These are phyloP conservation scores for Ginglymostoma cirratum DNA, from an alignment of 2,113 vertebrate genomes.

Conservation along the genomic window DNA sequence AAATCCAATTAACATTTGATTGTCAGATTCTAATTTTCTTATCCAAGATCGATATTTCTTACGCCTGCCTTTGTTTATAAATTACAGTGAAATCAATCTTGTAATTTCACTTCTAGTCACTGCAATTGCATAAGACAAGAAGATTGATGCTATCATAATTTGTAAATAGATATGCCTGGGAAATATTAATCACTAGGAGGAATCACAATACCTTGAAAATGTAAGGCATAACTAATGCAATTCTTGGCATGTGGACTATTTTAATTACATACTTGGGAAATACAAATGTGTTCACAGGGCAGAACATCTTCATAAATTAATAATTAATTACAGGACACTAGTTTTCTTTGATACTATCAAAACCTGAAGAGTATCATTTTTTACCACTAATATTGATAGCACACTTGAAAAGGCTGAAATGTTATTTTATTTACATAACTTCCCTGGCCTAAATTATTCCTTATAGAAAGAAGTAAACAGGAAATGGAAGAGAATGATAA, in stretches of 20 bases:
- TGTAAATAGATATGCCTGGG: slow-evolving; percentile 14
- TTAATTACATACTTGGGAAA: not conserved
- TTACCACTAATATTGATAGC: not conserved
- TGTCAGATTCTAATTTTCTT: slow-evolving; percentile 18
- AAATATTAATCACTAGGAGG: slow-evolving; percentile 6
- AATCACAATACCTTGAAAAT: not conserved
- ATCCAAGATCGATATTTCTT: not conserved
- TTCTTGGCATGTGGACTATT: slow-evolving; percentile 5
- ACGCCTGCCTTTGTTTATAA: not conserved
- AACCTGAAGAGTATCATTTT: not conserved
- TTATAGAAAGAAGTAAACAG: not conserved
- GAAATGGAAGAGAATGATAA: not conserved
- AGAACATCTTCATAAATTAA: not conserved
- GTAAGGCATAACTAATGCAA: not conserved
- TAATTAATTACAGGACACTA: not conserved
- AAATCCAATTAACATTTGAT: not conserved
- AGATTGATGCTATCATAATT: slow-evolving; percentile 17
- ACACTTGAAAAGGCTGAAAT: not conserved
- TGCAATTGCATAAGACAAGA: not conserved
- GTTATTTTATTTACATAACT: not conserved
- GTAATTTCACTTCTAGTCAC: not conserved
- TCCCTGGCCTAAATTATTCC: not conserved
- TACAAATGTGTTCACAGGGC: not conserved
- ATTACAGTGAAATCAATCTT: slow-evolving; percentile 5
- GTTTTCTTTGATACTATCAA: not conserved